Evolutionary conservation across 1,140 invertebrate genomes (phyloP).

Genomic region (Maconellicoccus hirsutus): DNA sequence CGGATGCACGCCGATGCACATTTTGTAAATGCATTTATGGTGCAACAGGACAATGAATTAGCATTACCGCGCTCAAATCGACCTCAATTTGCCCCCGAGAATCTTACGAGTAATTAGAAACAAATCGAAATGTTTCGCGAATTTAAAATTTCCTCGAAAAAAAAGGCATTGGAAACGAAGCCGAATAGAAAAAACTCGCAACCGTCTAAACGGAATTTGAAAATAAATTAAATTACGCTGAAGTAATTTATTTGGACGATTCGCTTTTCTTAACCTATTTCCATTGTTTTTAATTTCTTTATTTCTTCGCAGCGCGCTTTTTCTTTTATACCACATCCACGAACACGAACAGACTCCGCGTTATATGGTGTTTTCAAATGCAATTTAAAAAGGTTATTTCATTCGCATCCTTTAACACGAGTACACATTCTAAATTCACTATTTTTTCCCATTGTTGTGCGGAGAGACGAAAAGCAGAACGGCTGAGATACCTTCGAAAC

Average conservation of each 20-base stretch:
- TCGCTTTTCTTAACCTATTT: not conserved
- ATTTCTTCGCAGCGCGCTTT: not conserved
- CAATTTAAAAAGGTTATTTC: constrained; percentile 9
- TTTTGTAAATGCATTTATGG: not conserved
- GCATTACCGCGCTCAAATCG: too few species aligned
- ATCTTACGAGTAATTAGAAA: too few species aligned
- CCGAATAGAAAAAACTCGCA: not conserved
- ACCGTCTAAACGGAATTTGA: not conserved
- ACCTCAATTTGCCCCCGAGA: too few species aligned
- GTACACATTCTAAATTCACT: not conserved
- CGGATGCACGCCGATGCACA: not conserved
- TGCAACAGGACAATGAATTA: not conserved
- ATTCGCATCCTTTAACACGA: not conserved
- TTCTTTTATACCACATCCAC: not conserved
- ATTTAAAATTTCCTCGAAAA: too few species aligned
- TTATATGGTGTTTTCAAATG: not conserved
- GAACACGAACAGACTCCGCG: too few species aligned
- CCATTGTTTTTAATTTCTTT: constrained; percentile 9
- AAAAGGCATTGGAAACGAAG: too few species aligned
- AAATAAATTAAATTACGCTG: constrained; percentile 9
- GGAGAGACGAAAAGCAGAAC: too few species aligned
- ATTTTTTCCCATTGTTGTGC: too few species aligned
- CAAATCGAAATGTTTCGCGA: too few species aligned
- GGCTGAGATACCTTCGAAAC: too few species aligned
- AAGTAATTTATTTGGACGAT: constrained; percentile 9